Conservation (phyloP, 2,113 vertebrate species). For the Illadopsis cleaveri region DNA sequence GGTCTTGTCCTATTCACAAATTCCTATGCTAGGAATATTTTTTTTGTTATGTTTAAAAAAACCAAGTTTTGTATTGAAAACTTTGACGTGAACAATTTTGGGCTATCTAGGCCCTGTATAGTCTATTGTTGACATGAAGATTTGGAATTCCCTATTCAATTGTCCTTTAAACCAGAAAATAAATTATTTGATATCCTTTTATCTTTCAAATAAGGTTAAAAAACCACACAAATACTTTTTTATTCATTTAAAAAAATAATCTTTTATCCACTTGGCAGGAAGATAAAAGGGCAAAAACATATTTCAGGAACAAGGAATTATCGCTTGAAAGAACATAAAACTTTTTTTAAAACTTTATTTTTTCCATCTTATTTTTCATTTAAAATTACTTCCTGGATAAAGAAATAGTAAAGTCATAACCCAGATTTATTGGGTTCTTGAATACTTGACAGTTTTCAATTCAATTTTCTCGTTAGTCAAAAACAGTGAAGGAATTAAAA, state of each 20-base stretch:
- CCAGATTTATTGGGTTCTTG: neutral
- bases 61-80: neutral
- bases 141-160: neutral
- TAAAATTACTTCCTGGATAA: neutral
- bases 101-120: neutral
- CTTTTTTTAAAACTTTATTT: neutral
- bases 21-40: neutral
- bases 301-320: neutral
- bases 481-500: neutral
- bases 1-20: neutral
- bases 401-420: neutral
- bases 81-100: neutral
- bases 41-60: neutral
- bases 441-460: neutral
- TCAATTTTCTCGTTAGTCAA: neutral
- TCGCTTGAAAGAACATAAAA: neutral
- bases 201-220: neutral
- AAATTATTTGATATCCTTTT: neutral
- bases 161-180: neutral
- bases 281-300: neutral
- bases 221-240: neutral
- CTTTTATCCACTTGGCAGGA: neutral
- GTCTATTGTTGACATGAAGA: neutral
- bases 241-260: neutral
- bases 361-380: neutral